phyloP scores from a whole-genome alignment of 1,140 invertebrate species.

The Drepana arcuata region DNA sequence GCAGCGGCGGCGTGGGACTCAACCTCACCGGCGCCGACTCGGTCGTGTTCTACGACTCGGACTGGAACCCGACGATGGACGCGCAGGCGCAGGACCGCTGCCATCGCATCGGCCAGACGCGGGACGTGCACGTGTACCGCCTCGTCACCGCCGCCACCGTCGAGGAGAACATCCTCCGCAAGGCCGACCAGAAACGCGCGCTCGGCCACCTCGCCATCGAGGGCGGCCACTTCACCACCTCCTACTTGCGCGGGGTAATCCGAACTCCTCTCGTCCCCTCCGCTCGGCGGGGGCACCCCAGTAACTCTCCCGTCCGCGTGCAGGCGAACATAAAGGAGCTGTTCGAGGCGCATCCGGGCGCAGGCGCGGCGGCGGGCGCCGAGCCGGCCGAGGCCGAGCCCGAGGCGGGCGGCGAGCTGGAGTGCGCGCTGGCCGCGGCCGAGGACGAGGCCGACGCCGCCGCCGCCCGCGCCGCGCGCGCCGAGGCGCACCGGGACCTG shows the following conservation, averaged over 20 bases:
- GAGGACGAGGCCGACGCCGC: constrained; percentile 96
- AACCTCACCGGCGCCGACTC: constrained; percentile 99
- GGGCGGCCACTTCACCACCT: constrained; percentile 98
- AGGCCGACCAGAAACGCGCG: constrained; percentile 97
- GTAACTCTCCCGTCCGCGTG: constrained; percentile 15
- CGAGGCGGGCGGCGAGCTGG: constrained; percentile 82
- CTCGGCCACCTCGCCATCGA: constrained; percentile 98
- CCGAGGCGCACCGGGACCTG: constrained; percentile 93
- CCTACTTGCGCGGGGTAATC: constrained; percentile 94
- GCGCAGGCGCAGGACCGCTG: constrained; percentile 98
- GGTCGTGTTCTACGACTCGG: constrained; percentile 99
- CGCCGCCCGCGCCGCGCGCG: constrained; percentile 90
- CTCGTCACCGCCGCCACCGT: constrained; percentile 97
- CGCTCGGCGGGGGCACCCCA: too few species aligned
- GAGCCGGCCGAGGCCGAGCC: constrained; percentile 87
- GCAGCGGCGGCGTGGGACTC: constrained; percentile 97
- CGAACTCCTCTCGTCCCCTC: constrained; percentile 2
- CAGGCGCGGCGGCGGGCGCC: constrained; percentile 84
- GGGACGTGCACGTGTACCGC: constrained; percentile 99
- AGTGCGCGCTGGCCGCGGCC: constrained; percentile 88
- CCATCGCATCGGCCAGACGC: constrained; percentile 98
- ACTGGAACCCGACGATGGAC: constrained; percentile 99
- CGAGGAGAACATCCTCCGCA: constrained; percentile 99
- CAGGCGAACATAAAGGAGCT: constrained; percentile 94
- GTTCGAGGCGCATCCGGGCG: constrained; percentile 80